phyloP scores from a whole-genome alignment of 2,113 vertebrate species.

The Butastur rufipennis region DNA sequence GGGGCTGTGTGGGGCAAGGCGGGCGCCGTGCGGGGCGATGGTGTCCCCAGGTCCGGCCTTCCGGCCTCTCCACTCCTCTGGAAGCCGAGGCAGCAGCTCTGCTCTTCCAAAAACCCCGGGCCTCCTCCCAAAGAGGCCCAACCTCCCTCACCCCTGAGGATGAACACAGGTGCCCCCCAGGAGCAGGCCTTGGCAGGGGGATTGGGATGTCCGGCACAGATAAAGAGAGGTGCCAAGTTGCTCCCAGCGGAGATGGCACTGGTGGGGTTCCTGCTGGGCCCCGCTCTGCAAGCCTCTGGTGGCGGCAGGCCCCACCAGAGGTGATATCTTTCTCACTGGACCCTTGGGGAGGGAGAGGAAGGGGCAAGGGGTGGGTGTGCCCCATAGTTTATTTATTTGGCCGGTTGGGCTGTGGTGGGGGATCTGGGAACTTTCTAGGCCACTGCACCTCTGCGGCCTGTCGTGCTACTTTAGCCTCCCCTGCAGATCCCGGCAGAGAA shows the following conservation, averaged over 20 bases:
- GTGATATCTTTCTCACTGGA: neutral
- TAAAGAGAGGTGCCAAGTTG: neutral
- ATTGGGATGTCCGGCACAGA: fast-evolving
- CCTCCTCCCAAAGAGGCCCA: neutral
- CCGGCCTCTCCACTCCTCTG: neutral
- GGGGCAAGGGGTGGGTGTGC: neutral
- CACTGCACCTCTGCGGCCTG: neutral
- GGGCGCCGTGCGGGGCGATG: fast-evolving
- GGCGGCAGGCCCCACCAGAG: neutral
- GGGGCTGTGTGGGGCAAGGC: neutral
- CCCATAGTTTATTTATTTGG: neutral
- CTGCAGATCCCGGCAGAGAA: slow-evolving; percentile 63
- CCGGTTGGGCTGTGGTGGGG: neutral
- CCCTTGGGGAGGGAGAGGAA: neutral
- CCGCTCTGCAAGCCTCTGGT: neutral
- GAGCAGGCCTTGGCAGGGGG: fast-evolving
- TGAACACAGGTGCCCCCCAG: neutral
- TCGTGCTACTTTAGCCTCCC: slow-evolving; percentile 56
- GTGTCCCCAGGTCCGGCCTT: neutral
- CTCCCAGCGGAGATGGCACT: neutral
- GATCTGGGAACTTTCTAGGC: slow-evolving; percentile 29
- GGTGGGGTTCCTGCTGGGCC: fast-evolving
- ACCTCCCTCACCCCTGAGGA: fast-evolving
- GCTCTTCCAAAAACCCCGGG: neutral
- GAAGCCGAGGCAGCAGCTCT: neutral